phyloP scores from a whole-genome alignment of 2,888 invertebrate species.

The Trissolcus brochymenae region DNA sequence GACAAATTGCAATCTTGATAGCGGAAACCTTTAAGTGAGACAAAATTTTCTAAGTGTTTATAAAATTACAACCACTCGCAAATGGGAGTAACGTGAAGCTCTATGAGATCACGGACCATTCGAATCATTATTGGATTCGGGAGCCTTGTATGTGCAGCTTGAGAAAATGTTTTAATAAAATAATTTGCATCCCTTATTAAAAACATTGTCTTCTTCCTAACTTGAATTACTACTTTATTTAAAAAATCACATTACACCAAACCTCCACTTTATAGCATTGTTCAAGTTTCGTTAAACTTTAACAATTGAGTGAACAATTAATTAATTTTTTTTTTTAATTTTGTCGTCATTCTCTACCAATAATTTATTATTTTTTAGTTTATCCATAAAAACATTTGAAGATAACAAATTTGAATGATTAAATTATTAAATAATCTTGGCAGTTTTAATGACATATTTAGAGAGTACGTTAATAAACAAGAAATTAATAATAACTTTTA shows the following conservation, averaged over 20 bases:
- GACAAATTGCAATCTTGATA: conserved; percentile 69
- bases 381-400: too few relatives aligned
- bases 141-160: conserved; percentile 61
- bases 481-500: too few relatives aligned
- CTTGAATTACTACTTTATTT: too few relatives aligned
- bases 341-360: too few relatives aligned
- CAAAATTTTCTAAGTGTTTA: conserved; percentile 76
- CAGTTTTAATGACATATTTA: too few relatives aligned
- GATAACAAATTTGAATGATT: too few relatives aligned
- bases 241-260: neutral
- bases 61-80: conserved; percentile 73
- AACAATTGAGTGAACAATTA: neutral
- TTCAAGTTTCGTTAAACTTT: neutral
- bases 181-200: conserved; percentile 42
- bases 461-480: too few relatives aligned
- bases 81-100: conserved; percentile 68
- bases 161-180: conserved; percentile 58
- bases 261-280: too few relatives aligned
- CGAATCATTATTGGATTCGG: conserved; percentile 69
- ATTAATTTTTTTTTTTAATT: too few relatives aligned
- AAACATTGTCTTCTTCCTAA: conserved; percentile 9
- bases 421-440: too few relatives aligned
- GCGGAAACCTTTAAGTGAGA: conserved; percentile 66
- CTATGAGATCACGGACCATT: conserved; percentile 61
- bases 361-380: too few relatives aligned